Base-by-base conservation (phyloP, 2,888 invertebrate species). In the Julus scandinavius region DNA sequence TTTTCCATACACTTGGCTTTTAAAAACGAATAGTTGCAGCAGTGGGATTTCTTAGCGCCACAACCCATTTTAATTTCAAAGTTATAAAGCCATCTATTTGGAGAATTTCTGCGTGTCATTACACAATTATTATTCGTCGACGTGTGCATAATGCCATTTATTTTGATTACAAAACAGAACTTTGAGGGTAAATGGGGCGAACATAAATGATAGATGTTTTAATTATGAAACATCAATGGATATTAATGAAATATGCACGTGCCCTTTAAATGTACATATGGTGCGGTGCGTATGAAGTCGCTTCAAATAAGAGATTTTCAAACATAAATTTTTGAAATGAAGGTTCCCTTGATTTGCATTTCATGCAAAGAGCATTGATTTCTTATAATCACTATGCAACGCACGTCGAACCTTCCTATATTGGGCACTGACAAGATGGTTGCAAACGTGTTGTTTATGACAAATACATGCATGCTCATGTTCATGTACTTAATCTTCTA, bases 181-280 rank as follows among this genome's bases (percentile, higher is more conserved):
- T 72, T 72, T 29, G 72, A 29, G 72, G 72, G 72, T 29, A 72
- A 72, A 72, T 72, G 72, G 72, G 72, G 72, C 72, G 72, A 20
- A 29, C 72, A 72, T 72, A 72, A 72, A 72, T 72, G 72, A 72
- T 72, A 72, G 72, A 72, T 72, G 72, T 72, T 72, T 72, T 72
- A 72, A 72, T 72, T 72, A 72, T 72, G 20, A 72, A 72, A 72
- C 72, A 72, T 72, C 72, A 72, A 72, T 72, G 72, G 72, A 72
- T 72, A 72, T 63, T 72, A 72, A 72, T 72, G 29, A 72, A 72
- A 72, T 29, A 9, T 29, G 72, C 29, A 20, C 72, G 15, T 63
- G 13, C 15, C 54, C 54, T n/a, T 15, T 3, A n/a, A 63, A 17
- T 5, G 63, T 17, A n/a, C 63, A 11, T 17, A 72, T 29, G 72